Base-by-base conservation (phyloP, 2,113 vertebrate species). In the Chauna torquata region DNA sequence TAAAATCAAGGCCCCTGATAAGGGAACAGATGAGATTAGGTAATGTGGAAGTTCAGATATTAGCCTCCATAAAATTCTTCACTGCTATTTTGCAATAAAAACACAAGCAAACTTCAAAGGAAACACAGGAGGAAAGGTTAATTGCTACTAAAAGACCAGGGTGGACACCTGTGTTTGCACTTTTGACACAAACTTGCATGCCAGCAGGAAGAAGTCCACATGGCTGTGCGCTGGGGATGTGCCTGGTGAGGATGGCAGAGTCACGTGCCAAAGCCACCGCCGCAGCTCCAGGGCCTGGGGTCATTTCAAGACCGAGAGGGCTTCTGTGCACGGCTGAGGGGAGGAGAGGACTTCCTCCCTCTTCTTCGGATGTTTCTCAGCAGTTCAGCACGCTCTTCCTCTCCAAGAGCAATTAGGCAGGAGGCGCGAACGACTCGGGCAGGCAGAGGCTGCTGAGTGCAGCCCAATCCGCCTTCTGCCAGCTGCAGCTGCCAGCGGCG, bases 91-190 rank as follows among this genome's bases (percentile, higher is more conserved):
- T 97, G 95, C 97, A 98, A 97, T 97, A 98, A 99, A 99, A 99
- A 99, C 98, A 76, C 92, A 86, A 98, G 97, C 88, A 90, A 97
- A 96, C 97, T 98, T 98, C 98, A 99, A 98, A 98, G 98, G 98
- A 98, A 98, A 93, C 94, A 90, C 92, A 81, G 91, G 95, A 98
- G 95, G 95, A 98, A 98, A 98, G 98, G 99, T 99, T 99, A 99
- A 99, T 99, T 99, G 97, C 98, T 98, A 95, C 98, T 98, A 97
- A 98, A 96, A 98, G 98, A 94, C 93, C 96, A 98, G 98, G 98
- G 98, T 98, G 98, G 98, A 98, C 98, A 98, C 97, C 76, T 97
- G 97, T 36, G 11, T 97, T 87, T 50, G 97, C 98, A 97, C 98
- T 97, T 97, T 97, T 86, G 98, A 97, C 97, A 98, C 98, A 97